These are phyloP conservation scores for Saccostrea cuccullata DNA, from an alignment of 1,140 invertebrate species.

Conservation along the genomic window DNA sequence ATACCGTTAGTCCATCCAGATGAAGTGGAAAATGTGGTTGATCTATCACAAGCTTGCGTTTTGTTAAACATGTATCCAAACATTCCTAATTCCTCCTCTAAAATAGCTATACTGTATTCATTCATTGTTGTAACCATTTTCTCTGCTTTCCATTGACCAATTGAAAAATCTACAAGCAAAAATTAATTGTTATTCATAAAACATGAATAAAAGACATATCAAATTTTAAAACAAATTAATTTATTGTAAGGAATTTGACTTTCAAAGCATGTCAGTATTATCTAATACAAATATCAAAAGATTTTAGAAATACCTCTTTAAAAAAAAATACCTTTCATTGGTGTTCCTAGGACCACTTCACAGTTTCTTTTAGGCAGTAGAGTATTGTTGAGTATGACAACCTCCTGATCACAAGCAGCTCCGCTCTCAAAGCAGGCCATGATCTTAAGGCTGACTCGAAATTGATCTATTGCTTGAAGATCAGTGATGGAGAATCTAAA, in stretches of 20 bases:
- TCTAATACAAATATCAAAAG: too few relatives aligned
- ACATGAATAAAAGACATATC: too few relatives aligned
- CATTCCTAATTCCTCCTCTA: conserved; percentile 10
- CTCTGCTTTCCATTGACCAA: conserved; percentile 21
- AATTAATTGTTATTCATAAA: background rate
- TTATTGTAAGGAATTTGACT: too few relatives aligned
- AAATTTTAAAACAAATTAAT: too few relatives aligned
- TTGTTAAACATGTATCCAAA: background rate
- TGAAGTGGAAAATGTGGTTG: background rate
- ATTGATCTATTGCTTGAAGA: conserved; percentile 34
- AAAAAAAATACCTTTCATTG: background rate
- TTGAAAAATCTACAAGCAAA: conserved; percentile 15
- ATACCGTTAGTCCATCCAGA: background rate
- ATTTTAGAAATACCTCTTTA: too few relatives aligned
- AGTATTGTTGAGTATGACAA: conserved; percentile 33
- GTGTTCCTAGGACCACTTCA: background rate
- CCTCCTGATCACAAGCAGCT: conserved; percentile 38
- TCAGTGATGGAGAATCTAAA: conserved; percentile 42
- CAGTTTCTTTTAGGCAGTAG: conserved; percentile 44
- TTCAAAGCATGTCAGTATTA: background rate
- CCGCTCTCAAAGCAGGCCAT: conserved; percentile 43
- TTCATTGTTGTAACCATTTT: background rate
- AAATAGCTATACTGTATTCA: background rate
- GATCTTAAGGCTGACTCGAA: conserved; percentile 41
- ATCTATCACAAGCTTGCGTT: conserved; percentile 15